A percentile compares a stretch with the other conserved stretches of the same genome.
These are phyloP conservation scores for Adelognathus sp. DNA, from an alignment of 2,888 invertebrate genomes.

Conservation along the genomic window DNA sequence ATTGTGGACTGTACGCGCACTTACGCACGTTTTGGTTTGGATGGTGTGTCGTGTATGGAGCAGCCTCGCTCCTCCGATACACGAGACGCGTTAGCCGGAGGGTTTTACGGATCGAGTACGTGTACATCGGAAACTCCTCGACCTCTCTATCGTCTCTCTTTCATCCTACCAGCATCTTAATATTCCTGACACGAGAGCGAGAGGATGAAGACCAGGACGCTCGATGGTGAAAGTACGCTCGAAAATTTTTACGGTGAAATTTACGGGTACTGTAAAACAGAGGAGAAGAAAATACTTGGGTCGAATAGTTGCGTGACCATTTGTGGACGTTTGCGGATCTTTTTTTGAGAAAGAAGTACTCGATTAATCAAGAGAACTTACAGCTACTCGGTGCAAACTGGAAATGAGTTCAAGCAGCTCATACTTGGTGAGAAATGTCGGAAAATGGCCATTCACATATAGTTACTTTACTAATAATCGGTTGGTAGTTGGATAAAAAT, in stretches of 20 bases:
- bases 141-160: not conserved
- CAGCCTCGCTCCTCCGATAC: not conserved
- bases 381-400: no score
- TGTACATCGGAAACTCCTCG: not conserved
- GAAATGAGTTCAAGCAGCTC: no score
- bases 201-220: not conserved
- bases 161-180: constrained; percentile 10
- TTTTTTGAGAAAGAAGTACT: no score
- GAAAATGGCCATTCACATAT: no score
- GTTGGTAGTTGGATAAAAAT: no score
- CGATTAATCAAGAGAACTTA: no score
- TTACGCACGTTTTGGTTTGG: constrained; percentile 37
- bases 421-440: no score
- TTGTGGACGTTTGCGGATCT: no score
- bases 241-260: constrained; percentile 6
- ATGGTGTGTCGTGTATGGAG: not conserved
- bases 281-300: not conserved
- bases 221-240: constrained; percentile 24
- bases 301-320: no score
- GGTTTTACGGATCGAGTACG: not conserved
- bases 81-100: constrained; percentile 4
- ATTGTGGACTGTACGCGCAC: constrained; percentile 13
- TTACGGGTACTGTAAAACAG: not conserved
- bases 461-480: no score
- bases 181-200: constrained; percentile 13